A percentile compares a stretch with the other conserved stretches of the same genome.
Conservation (phyloP, 2,888 invertebrate genomes). For the Zaprionus bogoriensis region DNA sequence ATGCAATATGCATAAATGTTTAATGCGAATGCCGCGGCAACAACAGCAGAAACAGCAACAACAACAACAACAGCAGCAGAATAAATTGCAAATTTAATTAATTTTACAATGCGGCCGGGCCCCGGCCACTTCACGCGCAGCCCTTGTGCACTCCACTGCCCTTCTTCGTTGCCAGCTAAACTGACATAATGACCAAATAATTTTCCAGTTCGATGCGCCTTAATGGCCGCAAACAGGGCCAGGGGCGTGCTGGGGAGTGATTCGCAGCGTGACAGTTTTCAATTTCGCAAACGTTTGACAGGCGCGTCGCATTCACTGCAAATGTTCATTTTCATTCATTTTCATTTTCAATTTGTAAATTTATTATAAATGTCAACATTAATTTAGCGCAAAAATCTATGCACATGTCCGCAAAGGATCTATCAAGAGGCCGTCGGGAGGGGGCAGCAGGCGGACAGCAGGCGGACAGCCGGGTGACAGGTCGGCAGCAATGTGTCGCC, state of each 20-base stretch:
- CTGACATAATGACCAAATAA: constrained; percentile 77
- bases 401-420: constrained; percentile 27
- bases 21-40: constrained; percentile 26
- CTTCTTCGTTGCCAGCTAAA: constrained; percentile 51
- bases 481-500: constrained; percentile 11
- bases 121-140: constrained; percentile 27
- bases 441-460: background rate
- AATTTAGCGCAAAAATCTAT: constrained; percentile 55
- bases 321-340: constrained; percentile 69
- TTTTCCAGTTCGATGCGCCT: constrained; percentile 69
- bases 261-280: constrained; percentile 51
- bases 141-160: constrained; percentile 25
- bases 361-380: constrained; percentile 74
- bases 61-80: constrained; percentile 13
- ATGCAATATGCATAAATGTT: constrained; percentile 46
- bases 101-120: constrained; percentile 52
- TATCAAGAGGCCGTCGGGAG: background rate
- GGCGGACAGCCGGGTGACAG: background rate
- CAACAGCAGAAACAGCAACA: constrained; percentile 2
- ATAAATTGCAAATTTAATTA: constrained; percentile 62
- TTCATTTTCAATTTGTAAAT: constrained; percentile 70
- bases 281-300: constrained; percentile 63
- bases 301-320: constrained; percentile 62
- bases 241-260: background rate
- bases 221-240: constrained; percentile 22